phyloP scores from a whole-genome alignment of 2,113 vertebrate genomes.

The Loxodonta africana region DNA sequence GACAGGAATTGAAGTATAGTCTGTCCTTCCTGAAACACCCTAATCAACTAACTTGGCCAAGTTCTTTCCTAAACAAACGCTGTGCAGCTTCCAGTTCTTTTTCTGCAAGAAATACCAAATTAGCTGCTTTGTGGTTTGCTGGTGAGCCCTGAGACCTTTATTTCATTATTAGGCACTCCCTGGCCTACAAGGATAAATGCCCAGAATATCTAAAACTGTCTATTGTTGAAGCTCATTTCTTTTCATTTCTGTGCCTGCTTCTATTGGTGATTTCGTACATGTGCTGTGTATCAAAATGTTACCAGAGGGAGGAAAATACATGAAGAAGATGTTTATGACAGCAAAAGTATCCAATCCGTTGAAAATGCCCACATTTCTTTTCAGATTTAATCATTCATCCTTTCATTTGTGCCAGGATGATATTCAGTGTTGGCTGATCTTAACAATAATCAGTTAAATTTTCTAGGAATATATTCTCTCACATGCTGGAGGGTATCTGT shows the following conservation, averaged over 20 bases:
- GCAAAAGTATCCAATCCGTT: conserved; percentile 74
- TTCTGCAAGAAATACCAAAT: conserved; percentile 84
- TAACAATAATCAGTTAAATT: conserved; percentile 54
- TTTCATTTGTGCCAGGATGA: conserved; percentile 52
- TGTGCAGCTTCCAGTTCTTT: conserved; percentile 81
- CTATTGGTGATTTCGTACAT: conserved; percentile 52
- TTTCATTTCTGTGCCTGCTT: conserved; percentile 72
- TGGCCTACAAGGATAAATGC: conserved; percentile 77
- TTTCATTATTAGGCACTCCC: conserved; percentile 81
- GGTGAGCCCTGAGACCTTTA: conserved; percentile 76
- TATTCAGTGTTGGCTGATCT: conserved; percentile 20
- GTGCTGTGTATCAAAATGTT: conserved; percentile 74
- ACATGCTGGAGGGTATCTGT: conserved; percentile 24
- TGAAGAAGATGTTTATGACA: conserved; percentile 65
- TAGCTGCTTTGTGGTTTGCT: conserved; percentile 85
- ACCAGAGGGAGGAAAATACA: neutral
- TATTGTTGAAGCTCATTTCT: conserved; percentile 81
- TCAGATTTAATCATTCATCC: conserved; percentile 74
- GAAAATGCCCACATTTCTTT: conserved; percentile 49
- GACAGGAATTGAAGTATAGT: conserved; percentile 76
- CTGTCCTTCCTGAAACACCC: conserved; percentile 86
- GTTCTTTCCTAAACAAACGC: conserved; percentile 85
- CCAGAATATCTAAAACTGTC: conserved; percentile 81
- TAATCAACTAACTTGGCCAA: conserved; percentile 86
- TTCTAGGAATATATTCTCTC: conserved; percentile 46